Evolutionary conservation across 2,797 vertebrate genomes (phyloP).

Genomic region (Adelosebastes latens): DNA sequence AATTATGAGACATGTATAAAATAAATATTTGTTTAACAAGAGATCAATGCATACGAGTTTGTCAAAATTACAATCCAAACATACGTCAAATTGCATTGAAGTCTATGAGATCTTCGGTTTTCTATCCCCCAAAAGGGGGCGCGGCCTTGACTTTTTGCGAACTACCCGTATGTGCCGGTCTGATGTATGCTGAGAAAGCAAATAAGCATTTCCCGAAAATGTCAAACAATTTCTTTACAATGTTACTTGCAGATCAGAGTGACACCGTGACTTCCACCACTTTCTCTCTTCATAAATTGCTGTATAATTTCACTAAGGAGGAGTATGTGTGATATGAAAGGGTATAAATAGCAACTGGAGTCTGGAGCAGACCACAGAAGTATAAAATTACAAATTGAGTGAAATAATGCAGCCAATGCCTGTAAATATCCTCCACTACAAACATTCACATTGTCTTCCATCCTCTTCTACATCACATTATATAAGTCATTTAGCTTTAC

Average conservation of each 20-base stretch:
- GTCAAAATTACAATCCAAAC: too few species aligned
- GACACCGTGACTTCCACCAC: background rate
- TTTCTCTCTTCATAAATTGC: background rate
- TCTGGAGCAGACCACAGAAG: background rate
- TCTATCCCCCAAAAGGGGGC: too few species aligned
- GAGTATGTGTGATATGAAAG: conserved; percentile 8
- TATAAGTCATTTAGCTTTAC: conserved; percentile 27
- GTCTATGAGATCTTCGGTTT: too few species aligned
- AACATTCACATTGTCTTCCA: background rate
- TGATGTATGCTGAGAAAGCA: background rate
- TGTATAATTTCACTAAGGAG: background rate
- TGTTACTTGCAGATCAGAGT: background rate
- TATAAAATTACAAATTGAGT: conserved; percentile 28
- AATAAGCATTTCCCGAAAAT: background rate
- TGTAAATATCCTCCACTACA: conserved; percentile 1
- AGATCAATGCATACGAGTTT: too few species aligned
- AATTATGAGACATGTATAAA: too few species aligned
- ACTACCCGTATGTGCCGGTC: too few species aligned
- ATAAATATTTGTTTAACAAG: too few species aligned
- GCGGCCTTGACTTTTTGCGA: too few species aligned
- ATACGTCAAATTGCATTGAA: too few species aligned
- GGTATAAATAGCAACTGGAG: background rate
- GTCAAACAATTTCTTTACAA: background rate
- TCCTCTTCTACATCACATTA: background rate
- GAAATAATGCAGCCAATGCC: background rate